Evolutionary conservation across 2,797 vertebrate genomes (phyloP), one percentile per base, ranked within the genome.

Genomic region (Pseudochromis fuscus): DNA sequence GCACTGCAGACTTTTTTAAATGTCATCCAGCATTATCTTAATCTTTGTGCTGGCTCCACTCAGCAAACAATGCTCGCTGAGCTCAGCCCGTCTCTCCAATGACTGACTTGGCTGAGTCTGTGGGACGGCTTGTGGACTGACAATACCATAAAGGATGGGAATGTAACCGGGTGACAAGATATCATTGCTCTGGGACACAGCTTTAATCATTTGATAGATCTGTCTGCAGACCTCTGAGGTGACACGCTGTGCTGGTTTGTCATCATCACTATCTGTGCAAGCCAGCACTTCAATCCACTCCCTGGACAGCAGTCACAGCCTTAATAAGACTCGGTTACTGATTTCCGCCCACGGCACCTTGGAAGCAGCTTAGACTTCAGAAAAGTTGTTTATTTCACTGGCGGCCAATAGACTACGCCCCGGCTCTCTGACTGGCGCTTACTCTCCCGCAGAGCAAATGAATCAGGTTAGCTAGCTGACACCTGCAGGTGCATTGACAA

Each of bases 401-500:
- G 60, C 31, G 50, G 72, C 69, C 59, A 28, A 61, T 25, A 75
- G 74, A 74, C 37, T 24, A 7, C n/a, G 21, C 25, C 4, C 1
- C 53, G 8, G 73, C 62, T 56, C 62, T 74, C 37, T 58, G 52
- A 67, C 45, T 52, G 67, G 13, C 9, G 59, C 75, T 67, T 12
- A 42, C 50, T 84, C 79, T 80, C 65, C 55, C 19, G 70, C 73
- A 51, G 75, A 87, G 81, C 62, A 69, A 82, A 88, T 81, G 58
- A 90, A 88, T 89, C 83, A 79, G 86, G 83, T 84, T 74, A 78
- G 77, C 68, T 63, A 84, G 94, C 95, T 90, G 95, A 96, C 96
- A 96, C 96, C 95, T 96, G 96, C 95, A 94, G 96, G 94, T 93
- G 91, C 95, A 95, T 94, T 91, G 95, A 95, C 94, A 95, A 93